These are phyloP conservation scores for Protomyctophum bolini DNA, from an alignment of 2,113 vertebrate species.

Conservation along the genomic window DNA sequence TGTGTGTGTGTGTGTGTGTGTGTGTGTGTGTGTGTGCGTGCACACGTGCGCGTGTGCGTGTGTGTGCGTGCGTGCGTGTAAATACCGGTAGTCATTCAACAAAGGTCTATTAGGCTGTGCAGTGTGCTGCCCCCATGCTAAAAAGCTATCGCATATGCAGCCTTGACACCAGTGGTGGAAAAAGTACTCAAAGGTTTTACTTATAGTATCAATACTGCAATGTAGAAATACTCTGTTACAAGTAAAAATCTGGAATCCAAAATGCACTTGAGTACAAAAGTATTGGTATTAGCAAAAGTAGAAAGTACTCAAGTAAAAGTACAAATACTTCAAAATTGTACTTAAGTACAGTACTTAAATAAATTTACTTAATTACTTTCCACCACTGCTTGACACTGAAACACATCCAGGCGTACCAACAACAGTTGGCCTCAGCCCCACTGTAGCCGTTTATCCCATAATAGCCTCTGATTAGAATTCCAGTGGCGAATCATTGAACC, in stretches of 20 bases:
- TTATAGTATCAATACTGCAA: too few species aligned
- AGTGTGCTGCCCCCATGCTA: conserved; percentile 53
- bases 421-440: conserved; percentile 53
- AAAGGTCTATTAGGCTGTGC: conserved; percentile 41
- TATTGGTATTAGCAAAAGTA: too few species aligned
- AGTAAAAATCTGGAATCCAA: too few species aligned
- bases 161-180: conserved; percentile 32
- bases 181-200: too few species aligned
- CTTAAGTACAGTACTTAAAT: too few species aligned
- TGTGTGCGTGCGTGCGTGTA: background rate
- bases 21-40: conserved; percentile 14
- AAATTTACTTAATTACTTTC: too few species aligned
- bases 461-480: conserved; percentile 68
- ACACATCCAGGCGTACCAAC: conserved; percentile 49
- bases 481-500: conserved; percentile 55
- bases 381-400: background rate
- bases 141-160: conserved; percentile 48
- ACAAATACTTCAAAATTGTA: too few species aligned
- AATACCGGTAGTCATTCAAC: conserved; percentile 17
- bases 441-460: conserved; percentile 57
- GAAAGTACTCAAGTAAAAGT: too few species aligned
- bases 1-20: background rate
- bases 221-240: too few species aligned
- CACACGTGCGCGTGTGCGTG: background rate
- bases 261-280: too few species aligned